Evolutionary conservation across 2,888 invertebrate species (phyloP), one percentile per base, ranked within the genome.

Genomic region (Cetonia aurata): DNA sequence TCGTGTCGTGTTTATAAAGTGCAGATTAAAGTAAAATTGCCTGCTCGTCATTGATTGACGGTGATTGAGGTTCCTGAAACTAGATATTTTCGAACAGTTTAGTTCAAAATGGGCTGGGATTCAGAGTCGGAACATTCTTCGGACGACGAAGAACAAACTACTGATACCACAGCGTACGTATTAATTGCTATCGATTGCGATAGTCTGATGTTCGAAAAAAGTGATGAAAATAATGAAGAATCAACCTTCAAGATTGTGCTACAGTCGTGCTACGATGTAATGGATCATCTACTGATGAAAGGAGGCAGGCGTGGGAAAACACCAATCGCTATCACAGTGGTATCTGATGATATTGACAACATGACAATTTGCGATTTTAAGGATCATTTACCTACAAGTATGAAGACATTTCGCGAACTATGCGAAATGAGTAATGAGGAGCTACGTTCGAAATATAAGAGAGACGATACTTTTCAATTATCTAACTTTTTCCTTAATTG

Each of bases 141-240:
- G 17, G 75, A 72, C 25, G 70, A 71, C 13, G 76, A 75, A 37
- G 71, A 73, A 52, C 68, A 69, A 25, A 71, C 67, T 15, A 71
- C 71, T 8, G 68, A 8, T 78, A 75, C 69, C 77, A 79, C 78
- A 12, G 75, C 79, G 0, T 81, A 77, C 71, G 78, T 81, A 8
- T 66, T 81, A n/a, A 75, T 82, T 31, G 79, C 77, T 4, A 78
- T 82, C 6, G 82, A 82, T 70, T 79, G 80, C 0, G 77, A 80
- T 67, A 71, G 78, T 9, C 71, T 73, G 15, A 81, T 81, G 81
- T 82, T 81, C 67, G 67, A 72, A n/a, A n/a, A n/a, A 60, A 71
- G 74, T 60, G 67, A 74, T 17, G 72, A 74, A 15, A 75, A 73
- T 15, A 48, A 70, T 17, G 73, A 72, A 8, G 66, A 50, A 31